Conservation (phyloP, 2,113 vertebrate species). For the Stegastes partitus region DNA sequence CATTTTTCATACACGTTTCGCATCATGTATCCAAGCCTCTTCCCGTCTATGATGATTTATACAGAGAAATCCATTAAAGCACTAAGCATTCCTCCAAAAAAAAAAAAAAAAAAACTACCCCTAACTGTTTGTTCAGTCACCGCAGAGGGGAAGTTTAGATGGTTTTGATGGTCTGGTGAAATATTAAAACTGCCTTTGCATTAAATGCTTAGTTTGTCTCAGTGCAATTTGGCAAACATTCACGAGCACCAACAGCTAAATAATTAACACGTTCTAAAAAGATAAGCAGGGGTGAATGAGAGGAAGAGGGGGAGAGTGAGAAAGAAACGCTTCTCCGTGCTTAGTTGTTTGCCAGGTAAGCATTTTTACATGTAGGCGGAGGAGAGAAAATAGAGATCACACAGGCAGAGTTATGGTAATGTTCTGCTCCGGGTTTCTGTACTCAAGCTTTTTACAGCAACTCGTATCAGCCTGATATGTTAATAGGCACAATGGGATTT, state of each 20-base stretch:
- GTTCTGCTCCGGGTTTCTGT: conserved; percentile 66
- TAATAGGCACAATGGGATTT: conserved; percentile 83
- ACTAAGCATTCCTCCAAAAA: conserved; percentile 16
- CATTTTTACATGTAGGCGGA: conserved; percentile 70
- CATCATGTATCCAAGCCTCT: conserved; percentile 47
- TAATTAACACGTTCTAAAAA: conserved; percentile 80
- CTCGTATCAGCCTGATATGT: conserved; percentile 76
- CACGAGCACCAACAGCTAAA: conserved; percentile 68
- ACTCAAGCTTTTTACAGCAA: conserved; percentile 76
- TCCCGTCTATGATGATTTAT: conserved; percentile 69
- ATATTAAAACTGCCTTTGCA: conserved; percentile 61
- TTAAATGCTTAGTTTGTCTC: conserved; percentile 61
- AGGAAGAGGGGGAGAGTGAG: conserved; percentile 20
- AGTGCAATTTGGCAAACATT: conserved; percentile 61
- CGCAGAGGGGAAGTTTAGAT: conserved; percentile 14
- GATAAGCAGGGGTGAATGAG: conserved; percentile 63
- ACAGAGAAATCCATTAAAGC: conserved; percentile 50
- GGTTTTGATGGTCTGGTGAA: conserved; percentile 63
- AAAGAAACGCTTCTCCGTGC: conserved; percentile 43
- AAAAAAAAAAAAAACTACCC: conserved; percentile 12
- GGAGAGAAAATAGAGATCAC: conserved; percentile 72
- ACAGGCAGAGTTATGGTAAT: conserved; percentile 82
- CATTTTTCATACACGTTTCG: conserved; percentile 64
- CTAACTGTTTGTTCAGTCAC: conserved; percentile 59
- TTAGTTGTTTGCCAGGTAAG: conserved; percentile 74